Conservation (phyloP, 2,888 invertebrate species). For the Blera fallax region DNA sequence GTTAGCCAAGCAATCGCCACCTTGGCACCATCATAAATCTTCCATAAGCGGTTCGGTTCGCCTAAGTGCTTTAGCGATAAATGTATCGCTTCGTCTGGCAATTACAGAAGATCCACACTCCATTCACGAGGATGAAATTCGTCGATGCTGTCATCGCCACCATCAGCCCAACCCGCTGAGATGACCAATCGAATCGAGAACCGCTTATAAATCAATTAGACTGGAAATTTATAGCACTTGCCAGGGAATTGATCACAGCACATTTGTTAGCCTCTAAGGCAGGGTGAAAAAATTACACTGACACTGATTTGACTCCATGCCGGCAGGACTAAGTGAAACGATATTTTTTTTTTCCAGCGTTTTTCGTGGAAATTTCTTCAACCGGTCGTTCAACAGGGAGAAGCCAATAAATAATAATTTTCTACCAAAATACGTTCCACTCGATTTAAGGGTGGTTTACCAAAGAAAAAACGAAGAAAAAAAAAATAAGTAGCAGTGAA, state of each 20-base stretch:
- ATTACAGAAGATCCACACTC: slow-evolving; percentile 48
- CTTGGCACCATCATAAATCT: slow-evolving; percentile 65
- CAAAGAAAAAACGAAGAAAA: background rate
- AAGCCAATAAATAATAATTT: slow-evolving; percentile 71
- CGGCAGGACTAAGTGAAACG: slow-evolving; percentile 17
- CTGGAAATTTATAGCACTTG: slow-evolving; percentile 65
- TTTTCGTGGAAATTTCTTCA: slow-evolving; percentile 30
- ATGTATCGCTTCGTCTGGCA: slow-evolving; percentile 45
- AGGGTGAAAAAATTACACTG: background rate
- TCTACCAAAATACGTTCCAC: slow-evolving; percentile 65
- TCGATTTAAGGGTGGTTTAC: slow-evolving; percentile 67
- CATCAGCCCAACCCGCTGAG: background rate
- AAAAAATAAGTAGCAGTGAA: background rate
- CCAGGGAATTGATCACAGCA: slow-evolving; percentile 58
- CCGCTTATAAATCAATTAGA: slow-evolving; percentile 72
- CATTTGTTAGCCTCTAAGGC: slow-evolving; percentile 37
- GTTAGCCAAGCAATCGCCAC: slow-evolving; percentile 31
- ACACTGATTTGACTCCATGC: slow-evolving; percentile 61
- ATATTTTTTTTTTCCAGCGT: slow-evolving; percentile 3
- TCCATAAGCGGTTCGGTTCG: slow-evolving; percentile 3
- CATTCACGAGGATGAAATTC: background rate
- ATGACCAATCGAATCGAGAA: slow-evolving; percentile 64
- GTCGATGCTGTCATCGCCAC: slow-evolving; percentile 3
- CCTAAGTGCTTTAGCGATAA: slow-evolving; percentile 54
- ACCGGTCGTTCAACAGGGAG: slow-evolving; percentile 1